phyloP scores from a whole-genome alignment of 2,888 invertebrate species.

The Gymnocheta viridis region DNA sequence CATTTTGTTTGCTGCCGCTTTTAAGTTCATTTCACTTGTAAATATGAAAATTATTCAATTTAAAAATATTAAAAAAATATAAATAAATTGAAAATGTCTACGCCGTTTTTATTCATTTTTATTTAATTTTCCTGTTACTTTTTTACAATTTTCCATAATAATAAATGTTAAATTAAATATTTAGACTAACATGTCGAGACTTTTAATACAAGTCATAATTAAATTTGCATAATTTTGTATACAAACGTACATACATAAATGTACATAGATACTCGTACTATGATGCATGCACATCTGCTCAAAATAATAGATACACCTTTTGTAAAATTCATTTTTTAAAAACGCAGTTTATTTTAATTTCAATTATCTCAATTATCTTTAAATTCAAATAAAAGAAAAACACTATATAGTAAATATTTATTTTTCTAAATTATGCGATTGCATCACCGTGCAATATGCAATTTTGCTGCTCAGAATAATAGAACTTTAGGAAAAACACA shows the following conservation, averaged over 20 bases:
- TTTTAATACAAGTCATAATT: constrained; percentile 43
- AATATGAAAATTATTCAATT: constrained; percentile 64
- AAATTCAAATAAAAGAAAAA: too few relatives aligned
- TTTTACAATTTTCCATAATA: constrained; percentile 10
- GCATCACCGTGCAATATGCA: too few relatives aligned
- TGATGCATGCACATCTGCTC: too few relatives aligned
- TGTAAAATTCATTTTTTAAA: too few relatives aligned
- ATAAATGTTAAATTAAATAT: constrained; percentile 40
- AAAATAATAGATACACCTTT: too few relatives aligned
- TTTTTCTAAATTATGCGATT: too few relatives aligned
- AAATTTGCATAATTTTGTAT: constrained; percentile 47
- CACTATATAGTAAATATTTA: too few relatives aligned
- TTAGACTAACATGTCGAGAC: constrained; percentile 30
- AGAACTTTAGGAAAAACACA: too few relatives aligned
- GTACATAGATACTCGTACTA: too few relatives aligned
- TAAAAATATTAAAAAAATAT: constrained; percentile 13
- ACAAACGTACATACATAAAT: not conserved
- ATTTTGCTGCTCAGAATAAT: too few relatives aligned
- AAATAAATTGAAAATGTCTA: constrained; percentile 39
- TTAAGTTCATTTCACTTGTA: constrained; percentile 40
- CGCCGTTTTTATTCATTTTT: constrained; percentile 1
- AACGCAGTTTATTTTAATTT: too few relatives aligned
- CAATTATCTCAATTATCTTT: too few relatives aligned
- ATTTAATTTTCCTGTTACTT: constrained; percentile 22
- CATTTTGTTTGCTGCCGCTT: constrained; percentile 35